phyloP scores from a whole-genome alignment of 37 sponge, comb jelly and placozoan species.

The Cladorhizidae sp. region DNA sequence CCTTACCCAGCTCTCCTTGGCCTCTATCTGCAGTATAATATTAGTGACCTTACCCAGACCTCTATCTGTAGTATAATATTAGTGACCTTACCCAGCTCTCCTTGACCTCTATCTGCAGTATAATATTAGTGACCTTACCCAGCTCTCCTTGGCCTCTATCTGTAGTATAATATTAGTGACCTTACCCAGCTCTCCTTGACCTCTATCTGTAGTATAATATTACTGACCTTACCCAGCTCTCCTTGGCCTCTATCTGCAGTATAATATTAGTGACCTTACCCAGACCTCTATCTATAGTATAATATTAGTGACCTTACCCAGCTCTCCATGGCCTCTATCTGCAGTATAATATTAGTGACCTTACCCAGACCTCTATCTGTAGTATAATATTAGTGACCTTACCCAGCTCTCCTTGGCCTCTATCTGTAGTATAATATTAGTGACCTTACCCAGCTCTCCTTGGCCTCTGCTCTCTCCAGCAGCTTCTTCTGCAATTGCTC shows the following conservation, averaged over 20 bases:
- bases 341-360: too few species aligned
- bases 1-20: slow-evolving; percentile 79
- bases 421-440: too few species aligned
- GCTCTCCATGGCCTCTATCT: slow-evolving; percentile 45
- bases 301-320: slow-evolving; percentile 81
- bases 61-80: too few species aligned
- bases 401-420: slow-evolving; percentile 79
- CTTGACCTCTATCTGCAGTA: not conserved
- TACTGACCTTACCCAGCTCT: slow-evolving; percentile 81
- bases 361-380: too few species aligned
- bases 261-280: too few species aligned
- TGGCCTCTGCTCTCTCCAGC: slow-evolving; percentile 56
- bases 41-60: too few species aligned
- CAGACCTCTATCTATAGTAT: too few species aligned
- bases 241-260: slow-evolving; percentile 14
- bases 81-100: slow-evolving; percentile 82
- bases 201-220: too few species aligned
- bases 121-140: slow-evolving; percentile 76
- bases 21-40: too few species aligned
- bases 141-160: slow-evolving; percentile 56
- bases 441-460: slow-evolving; percentile 78
- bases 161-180: too few species aligned
- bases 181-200: slow-evolving; percentile 79
- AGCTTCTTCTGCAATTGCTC: slow-evolving; percentile 68
- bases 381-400: too few species aligned